Evolutionary conservation across 2,797 vertebrate genomes (phyloP), one percentile per base, ranked within the genome.

Genomic region (Eospalax fontanierii): DNA sequence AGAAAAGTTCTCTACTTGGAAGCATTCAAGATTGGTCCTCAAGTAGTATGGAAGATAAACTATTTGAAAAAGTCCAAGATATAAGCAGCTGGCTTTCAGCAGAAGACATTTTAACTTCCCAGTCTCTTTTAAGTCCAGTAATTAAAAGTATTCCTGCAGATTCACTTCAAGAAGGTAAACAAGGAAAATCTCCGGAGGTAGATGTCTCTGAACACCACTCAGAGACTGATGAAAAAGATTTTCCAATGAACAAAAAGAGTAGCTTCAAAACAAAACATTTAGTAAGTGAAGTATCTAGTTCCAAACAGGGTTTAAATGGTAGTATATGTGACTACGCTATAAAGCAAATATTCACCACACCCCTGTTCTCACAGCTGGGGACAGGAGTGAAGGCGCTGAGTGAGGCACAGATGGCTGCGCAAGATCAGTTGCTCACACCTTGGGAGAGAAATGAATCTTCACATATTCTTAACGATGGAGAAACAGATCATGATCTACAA

Each of bases 201-300:
- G 84, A 66, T 68, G 16, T 65, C 54, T 85, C 91, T 87, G 71
- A 79, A 78, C 94, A 96, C 71, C 50, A 84, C 22, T 40, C 73
- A 65, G 28, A 80, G 16, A 1, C 57, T 68, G 8, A n/a, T 95
- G 46, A 93, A 81, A 93, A 4, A 78, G 73, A 89, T 81, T 90
- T 96, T 83, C 89, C 96, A 22, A 16, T 65, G 75, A 89, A 79
- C 80, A 97, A 28, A 59, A 97, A 96, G 22, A 91, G 66, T 66
- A 95, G 82, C 78, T 94, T 78, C 79, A 97, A 97, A 95, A 95
- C 80, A 83, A 97, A 97, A 54, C 94, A 97, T 94, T 94, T 91
- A 93, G 33, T 90, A 78, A 89, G 50, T 46, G 93, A 94, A 79
- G 26, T 33, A n/a, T 11, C 76, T 79, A 61, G n/a, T 68, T 61